Conservation (phyloP, 2,797 vertebrate species). For the Onychomys leucogaster region DNA sequence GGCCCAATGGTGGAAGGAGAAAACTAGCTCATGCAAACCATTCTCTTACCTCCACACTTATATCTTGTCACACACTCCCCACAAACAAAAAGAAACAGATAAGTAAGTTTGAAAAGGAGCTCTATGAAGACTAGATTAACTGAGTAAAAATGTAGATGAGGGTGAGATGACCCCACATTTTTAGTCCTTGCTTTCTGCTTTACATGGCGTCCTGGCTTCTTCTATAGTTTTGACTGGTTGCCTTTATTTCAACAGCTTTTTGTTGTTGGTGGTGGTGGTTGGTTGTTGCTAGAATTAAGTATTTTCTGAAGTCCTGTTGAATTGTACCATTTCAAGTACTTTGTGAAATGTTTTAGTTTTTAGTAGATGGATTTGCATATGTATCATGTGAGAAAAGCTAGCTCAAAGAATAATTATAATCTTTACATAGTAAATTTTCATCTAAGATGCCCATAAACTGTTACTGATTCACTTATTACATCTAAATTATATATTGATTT, state of each 20-base stretch:
- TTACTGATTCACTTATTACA: neutral
- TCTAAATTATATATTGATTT: neutral
- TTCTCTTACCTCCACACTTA: neutral
- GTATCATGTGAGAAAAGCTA: neutral
- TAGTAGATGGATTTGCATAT: neutral
- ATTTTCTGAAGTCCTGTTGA: neutral
- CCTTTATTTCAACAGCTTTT: neutral
- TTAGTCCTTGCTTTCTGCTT: neutral
- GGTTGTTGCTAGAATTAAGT: neutral
- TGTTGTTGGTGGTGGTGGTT: neutral
- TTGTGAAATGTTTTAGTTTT: neutral
- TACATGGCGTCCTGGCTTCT: neutral
- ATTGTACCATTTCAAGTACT: neutral
- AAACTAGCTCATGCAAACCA: neutral
- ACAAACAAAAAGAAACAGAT: neutral
- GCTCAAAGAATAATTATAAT: neutral
- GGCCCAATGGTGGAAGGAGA: neutral
- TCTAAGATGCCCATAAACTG: neutral
- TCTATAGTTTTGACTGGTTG: neutral
- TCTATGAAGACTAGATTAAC: neutral
- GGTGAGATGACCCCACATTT: neutral
- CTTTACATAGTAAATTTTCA: constrained; percentile 9
- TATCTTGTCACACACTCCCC: neutral
- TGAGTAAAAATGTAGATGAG: neutral
- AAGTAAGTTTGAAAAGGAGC: neutral